phyloP scores from a whole-genome alignment of 1,140 invertebrate genomes.

The Bombus waltoni region DNA sequence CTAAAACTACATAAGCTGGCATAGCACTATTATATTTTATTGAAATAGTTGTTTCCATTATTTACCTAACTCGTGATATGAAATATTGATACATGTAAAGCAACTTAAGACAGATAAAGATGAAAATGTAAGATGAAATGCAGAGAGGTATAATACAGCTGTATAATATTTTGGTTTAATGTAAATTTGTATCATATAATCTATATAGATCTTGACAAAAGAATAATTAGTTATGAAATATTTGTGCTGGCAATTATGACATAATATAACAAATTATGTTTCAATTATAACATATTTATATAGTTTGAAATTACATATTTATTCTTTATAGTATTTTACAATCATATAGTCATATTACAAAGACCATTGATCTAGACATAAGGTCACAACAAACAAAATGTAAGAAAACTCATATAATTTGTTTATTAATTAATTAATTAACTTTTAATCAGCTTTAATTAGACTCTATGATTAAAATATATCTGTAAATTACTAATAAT shows the following conservation, averaged over 20 bases:
- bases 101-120: conserved; percentile 58
- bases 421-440: not conserved
- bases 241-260: not conserved
- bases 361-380: not conserved
- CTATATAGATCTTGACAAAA: not conserved
- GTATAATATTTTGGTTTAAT: conserved; percentile 23
- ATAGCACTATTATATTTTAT: not conserved
- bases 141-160: conserved; percentile 43
- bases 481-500: not conserved
- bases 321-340: not conserved
- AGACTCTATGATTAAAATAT: not conserved
- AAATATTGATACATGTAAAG: conserved; percentile 56
- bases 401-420: not conserved
- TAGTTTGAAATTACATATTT: not conserved
- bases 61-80: not conserved
- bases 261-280: not conserved
- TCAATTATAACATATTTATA: not conserved
- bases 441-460: not conserved
- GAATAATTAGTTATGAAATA: not conserved
- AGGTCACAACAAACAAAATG: not conserved
- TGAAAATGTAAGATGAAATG: conserved; percentile 57
- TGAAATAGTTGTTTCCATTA: conserved; percentile 1
- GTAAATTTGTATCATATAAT: not conserved
- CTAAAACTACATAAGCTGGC: conserved; percentile 33
- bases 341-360: not conserved